These are phyloP conservation scores for Pentalonia nigronervosa DNA, from an alignment of 1,140 invertebrate species.

Conservation along the genomic window DNA sequence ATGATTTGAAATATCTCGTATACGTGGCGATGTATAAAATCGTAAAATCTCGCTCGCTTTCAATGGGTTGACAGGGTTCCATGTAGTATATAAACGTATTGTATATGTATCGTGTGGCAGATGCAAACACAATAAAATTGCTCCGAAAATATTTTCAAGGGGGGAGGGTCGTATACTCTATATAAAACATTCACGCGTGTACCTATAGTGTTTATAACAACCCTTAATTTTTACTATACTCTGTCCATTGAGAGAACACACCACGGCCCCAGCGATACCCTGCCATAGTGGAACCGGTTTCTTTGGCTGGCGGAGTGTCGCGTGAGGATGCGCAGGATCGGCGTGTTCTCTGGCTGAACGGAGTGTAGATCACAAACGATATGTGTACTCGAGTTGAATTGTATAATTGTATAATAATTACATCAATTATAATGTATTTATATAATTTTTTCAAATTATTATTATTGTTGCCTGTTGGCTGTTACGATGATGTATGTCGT, in stretches of 20 bases:
- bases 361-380: background rate
- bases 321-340: too few species aligned
- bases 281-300: too few species aligned
- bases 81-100: background rate
- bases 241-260: too few species aligned
- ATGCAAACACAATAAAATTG: conserved; percentile 8
- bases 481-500: background rate
- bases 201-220: background rate
- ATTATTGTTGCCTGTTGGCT: background rate
- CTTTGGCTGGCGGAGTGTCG: too few species aligned
- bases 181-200: background rate
- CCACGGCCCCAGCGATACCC: too few species aligned
- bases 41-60: background rate
- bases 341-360: too few species aligned
- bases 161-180: too few species aligned
- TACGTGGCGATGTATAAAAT: background rate
- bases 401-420: background rate
- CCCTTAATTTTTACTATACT: background rate
- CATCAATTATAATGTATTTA: background rate
- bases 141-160: background rate
- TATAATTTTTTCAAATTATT: background rate
- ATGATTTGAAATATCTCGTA: background rate
- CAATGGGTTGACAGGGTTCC: background rate
- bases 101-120: background rate
- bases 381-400: background rate